A percentile compares a stretch with the other conserved stretches of the same genome.
Conservation (phyloP, 37 sponge, comb jelly and placozoan species). For the Oscarella lobularis region DNA sequence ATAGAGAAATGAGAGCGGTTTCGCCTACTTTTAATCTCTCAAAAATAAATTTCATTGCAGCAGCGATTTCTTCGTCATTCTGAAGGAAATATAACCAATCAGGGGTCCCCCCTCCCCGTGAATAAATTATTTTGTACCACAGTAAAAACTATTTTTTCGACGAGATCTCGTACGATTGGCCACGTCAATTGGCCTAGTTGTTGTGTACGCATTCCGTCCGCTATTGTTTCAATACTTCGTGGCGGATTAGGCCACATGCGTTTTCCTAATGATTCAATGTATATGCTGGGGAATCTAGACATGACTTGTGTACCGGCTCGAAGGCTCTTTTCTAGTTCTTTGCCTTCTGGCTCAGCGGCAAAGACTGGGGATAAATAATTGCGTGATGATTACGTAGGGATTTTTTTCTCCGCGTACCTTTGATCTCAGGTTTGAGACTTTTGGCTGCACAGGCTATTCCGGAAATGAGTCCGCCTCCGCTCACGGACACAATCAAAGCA, state of each 20-base stretch:
- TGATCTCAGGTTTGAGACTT: neutral
- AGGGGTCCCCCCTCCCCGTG: no score
- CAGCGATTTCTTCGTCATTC: constrained; percentile 1
- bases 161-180: constrained; percentile 1
- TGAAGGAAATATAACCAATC: neutral
- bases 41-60: constrained; percentile 7
- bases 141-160: neutral
- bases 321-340: neutral
- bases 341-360: neutral
- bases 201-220: neutral
- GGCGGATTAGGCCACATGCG: constrained; percentile 8
- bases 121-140: no score
- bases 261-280: no score
- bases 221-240: neutral
- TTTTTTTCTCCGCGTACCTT: neutral
- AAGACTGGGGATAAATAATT: neutral
- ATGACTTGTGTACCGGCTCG: no score
- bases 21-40: neutral
- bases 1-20: neutral
- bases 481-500: neutral
- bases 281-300: no score
- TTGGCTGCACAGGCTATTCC: neutral
- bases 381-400: neutral
- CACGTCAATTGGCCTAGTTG: neutral
- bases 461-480: neutral